Evolutionary conservation across 2,797 vertebrate species (phyloP), one percentile per base, ranked within the genome.

Genomic region (Acanthiza pusilla): DNA sequence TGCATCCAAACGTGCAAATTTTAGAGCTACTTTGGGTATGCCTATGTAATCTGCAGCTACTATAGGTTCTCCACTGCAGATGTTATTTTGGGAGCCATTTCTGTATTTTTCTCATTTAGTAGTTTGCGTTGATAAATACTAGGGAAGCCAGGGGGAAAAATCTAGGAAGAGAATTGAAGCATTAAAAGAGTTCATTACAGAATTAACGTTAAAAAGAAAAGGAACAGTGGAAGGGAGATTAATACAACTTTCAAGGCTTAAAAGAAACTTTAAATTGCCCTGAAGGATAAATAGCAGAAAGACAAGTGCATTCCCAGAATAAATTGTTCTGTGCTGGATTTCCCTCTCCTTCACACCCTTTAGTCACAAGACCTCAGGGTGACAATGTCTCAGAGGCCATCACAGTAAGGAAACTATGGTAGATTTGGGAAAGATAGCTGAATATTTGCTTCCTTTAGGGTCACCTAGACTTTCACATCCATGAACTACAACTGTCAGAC

Each of bases 191-290:
- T 7, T 85, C 40, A 85, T 89, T 85, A 68, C 40, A 82, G 51
- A 94, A 87, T 91, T 92, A 94, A 54, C 34, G 47, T 51, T 48
- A 55, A 70, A 87, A 91, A 83, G n/a, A 70, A 85, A 86, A 81
- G 14, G 34, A 89, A 71, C 4, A 57, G 22, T 53, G 30, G 32
- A 89, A 87, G 32, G 32, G 16, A 89, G 25, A 61, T 30, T 0
- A 92, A 68, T 74, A 58, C 9, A 12, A 61, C 74, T 92, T 89
- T 71, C n/a, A 71, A 82, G 9, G 27, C 57, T 88, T 77, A 83
- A 82, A 91, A 92, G n/a, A 89, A 74, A 60, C 42, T 67, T 70
- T 53, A 9, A 85, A 61, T 83, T 92, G 6, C 65, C 54, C 27
- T 83, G 42, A 54, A 50, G 45, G 48, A 50, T 57, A 85, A 95